These are phyloP conservation scores for Acinonyx jubatus DNA, from an alignment of 2,113 vertebrate genomes.

Conservation along the genomic window DNA sequence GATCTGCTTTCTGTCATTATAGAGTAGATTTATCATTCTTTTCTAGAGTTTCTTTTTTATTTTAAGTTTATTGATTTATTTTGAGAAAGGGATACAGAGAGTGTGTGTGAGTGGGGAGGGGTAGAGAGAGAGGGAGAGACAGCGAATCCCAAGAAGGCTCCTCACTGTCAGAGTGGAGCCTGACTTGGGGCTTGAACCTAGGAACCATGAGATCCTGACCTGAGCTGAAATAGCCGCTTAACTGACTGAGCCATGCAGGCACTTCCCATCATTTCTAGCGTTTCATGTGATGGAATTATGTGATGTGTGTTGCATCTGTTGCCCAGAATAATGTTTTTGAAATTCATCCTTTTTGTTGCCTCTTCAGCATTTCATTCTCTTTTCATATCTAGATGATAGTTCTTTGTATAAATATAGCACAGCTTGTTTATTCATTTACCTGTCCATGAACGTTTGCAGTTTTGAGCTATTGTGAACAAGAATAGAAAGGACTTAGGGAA, in stretches of 20 bases:
- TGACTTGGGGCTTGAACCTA: too few species aligned
- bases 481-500: background rate
- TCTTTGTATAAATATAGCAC: background rate
- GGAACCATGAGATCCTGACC: too few species aligned
- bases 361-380: background rate
- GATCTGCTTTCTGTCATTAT: background rate
- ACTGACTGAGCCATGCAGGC: too few species aligned
- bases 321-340: background rate
- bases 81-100: too few species aligned
- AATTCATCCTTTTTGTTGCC: background rate
- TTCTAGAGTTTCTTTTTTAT: background rate
- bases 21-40: background rate
- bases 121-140: too few species aligned
- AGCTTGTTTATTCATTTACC: background rate
- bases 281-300: background rate
- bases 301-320: background rate
- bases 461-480: background rate
- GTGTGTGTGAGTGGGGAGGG: too few species aligned
- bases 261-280: background rate
- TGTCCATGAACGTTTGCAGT: background rate
- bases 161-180: too few species aligned
- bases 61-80: too few species aligned
- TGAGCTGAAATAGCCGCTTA: too few species aligned
- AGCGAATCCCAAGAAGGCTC: too few species aligned
- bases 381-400: background rate